Evolutionary conservation across 2,888 invertebrate genomes (phyloP).

Genomic region (Petrolisthes cinctipes): DNA sequence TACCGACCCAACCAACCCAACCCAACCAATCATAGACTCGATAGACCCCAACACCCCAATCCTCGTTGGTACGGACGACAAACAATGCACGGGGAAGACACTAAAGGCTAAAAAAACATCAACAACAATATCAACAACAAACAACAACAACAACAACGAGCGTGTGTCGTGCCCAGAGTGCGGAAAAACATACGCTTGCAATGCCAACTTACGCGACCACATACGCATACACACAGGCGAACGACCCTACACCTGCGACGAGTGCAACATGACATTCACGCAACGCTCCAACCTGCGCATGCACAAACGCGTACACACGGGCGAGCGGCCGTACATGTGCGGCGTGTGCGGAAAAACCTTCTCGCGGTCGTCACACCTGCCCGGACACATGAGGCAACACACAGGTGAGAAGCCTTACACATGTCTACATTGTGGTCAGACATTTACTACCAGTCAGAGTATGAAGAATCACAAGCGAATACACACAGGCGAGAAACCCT

Average conservation of each 20-base stretch:
- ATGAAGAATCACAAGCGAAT: slow-evolving; percentile 65
- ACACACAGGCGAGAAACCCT: slow-evolving; percentile 64
- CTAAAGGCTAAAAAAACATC: too few species aligned
- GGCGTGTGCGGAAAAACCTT: slow-evolving; percentile 80
- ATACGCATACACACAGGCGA: slow-evolving; percentile 66
- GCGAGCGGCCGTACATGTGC: slow-evolving; percentile 80
- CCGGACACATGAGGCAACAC: slow-evolving; percentile 61
- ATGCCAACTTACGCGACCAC: slow-evolving; percentile 65
- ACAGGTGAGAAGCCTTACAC: slow-evolving; percentile 57
- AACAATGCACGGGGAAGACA: too few species aligned
- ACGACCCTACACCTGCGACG: slow-evolving; percentile 63
- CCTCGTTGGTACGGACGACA: too few species aligned
- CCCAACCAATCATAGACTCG: too few species aligned
- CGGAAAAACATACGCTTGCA: slow-evolving; percentile 63
- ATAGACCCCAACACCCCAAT: too few species aligned
- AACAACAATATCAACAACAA: too few species aligned
- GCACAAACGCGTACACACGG: slow-evolving; percentile 82
- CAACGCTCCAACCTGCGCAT: slow-evolving; percentile 73
- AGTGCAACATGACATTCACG: slow-evolving; percentile 65
- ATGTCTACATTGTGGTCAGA: slow-evolving; percentile 60
- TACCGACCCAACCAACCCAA: too few species aligned
- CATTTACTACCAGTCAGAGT: slow-evolving; percentile 64
- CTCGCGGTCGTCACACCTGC: slow-evolving; percentile 69
- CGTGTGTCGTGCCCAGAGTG: slow-evolving; percentile 55
- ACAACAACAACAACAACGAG: slow-evolving; percentile 10